These are phyloP conservation scores for Periparus ater DNA, from an alignment of 2,797 vertebrate species.

Conservation along the genomic window DNA sequence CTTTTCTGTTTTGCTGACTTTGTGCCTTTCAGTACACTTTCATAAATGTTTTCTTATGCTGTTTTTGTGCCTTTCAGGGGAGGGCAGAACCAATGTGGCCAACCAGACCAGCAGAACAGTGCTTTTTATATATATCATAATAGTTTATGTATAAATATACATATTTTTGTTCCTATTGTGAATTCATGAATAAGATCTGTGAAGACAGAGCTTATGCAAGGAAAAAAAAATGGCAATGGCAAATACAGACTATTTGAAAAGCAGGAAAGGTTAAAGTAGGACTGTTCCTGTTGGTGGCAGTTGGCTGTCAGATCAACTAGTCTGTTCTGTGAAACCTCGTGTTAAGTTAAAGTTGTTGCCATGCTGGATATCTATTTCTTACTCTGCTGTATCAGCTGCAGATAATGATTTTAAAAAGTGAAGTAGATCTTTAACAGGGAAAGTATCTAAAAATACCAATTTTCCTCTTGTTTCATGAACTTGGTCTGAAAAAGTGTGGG, in stretches of 20 bases:
- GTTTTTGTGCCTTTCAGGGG: neutral
- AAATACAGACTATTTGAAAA: neutral
- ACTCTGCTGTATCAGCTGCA: neutral
- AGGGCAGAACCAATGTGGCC: neutral
- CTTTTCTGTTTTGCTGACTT: neutral
- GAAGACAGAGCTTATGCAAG: neutral
- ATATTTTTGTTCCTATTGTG: neutral
- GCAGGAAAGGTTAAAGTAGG: neutral
- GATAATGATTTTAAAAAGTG: neutral
- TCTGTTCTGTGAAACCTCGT: neutral
- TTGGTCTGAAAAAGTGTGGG: neutral
- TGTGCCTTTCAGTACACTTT: neutral
- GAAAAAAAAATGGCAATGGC: neutral
- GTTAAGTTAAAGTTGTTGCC: neutral
- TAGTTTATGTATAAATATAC: neutral
- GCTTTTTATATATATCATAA: neutral
- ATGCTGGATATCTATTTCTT: neutral
- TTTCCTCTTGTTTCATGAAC: neutral
- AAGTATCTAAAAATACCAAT: neutral
- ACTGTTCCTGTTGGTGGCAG: neutral
- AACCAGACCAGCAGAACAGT: neutral
- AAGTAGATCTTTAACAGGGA: neutral
- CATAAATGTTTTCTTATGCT: neutral
- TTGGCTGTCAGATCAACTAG: neutral
- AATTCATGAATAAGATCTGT: neutral